These are phyloP conservation scores for Etia nguti DNA, from an alignment of 2,113 vertebrate genomes.

Conservation along the genomic window DNA sequence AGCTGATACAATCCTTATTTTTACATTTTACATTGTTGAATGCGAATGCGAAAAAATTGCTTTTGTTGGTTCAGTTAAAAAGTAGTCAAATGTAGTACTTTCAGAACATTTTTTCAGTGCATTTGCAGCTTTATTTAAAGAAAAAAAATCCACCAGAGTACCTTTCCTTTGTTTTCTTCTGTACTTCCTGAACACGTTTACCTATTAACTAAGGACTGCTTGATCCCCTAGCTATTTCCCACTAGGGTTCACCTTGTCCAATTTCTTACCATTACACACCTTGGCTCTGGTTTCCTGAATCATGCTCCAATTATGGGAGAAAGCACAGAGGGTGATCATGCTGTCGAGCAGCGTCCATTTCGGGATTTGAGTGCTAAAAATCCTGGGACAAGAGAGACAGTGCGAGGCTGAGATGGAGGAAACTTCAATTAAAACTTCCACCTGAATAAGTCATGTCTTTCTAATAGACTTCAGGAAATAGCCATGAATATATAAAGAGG, in stretches of 20 bases:
- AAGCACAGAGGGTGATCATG: background rate
- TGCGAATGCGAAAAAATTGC: no score
- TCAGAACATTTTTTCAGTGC: background rate
- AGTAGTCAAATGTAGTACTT: background rate
- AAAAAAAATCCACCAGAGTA: background rate
- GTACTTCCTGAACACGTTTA: background rate
- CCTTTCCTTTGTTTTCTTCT: background rate
- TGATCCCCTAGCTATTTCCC: background rate
- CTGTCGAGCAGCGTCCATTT: background rate
- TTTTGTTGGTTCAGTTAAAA: background rate
- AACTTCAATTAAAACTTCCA: constrained; percentile 59
- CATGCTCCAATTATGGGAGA: constrained; percentile 9
- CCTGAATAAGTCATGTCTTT: constrained; percentile 67
- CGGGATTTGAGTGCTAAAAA: background rate
- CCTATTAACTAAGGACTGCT: constrained; percentile 1
- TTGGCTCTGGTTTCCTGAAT: background rate
- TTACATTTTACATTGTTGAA: background rate
- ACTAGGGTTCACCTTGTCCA: constrained; percentile 5
- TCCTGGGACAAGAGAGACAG: background rate
- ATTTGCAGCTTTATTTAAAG: background rate
- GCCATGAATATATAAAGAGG: constrained; percentile 65
- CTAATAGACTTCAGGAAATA: constrained; percentile 63
- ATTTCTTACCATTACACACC: background rate
- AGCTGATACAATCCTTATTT: background rate
- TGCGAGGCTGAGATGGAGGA: background rate